Percentiles rank a stretch among this genome's conserved stretches.
These are phyloP conservation scores for Aurelia sp. DNA, from an alignment of 30 jellyfish, hydroid and myxozoan species.

Conservation along the genomic window DNA sequence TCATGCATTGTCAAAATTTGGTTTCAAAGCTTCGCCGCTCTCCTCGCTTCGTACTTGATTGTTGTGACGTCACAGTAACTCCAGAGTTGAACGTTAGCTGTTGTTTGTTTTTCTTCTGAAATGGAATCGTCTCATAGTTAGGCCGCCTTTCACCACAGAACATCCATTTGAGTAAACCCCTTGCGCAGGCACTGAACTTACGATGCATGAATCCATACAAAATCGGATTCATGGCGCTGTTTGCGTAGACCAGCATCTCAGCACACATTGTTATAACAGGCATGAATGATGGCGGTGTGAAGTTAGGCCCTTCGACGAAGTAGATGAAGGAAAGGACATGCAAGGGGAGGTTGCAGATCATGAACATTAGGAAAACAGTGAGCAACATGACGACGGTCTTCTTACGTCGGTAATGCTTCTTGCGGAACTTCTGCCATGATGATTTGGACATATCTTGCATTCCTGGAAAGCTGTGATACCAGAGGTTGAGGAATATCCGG, in stretches of 20 bases:
- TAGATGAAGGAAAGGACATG: slow-evolving; percentile 69
- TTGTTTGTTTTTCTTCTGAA: slow-evolving; percentile 11
- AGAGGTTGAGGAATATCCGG: slow-evolving; percentile 59
- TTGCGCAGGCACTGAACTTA: slow-evolving; percentile 68
- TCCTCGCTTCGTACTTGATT: no score
- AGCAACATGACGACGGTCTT: slow-evolving; percentile 70
- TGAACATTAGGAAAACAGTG: slow-evolving; percentile 64
- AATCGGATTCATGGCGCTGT: slow-evolving; percentile 82
- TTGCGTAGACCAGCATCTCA: slow-evolving; percentile 73
- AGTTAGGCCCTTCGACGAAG: slow-evolving; percentile 62
- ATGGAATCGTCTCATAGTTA: slow-evolving; percentile 26
- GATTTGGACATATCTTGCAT: slow-evolving; percentile 59
- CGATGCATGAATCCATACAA: slow-evolving; percentile 75
- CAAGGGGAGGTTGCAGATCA: slow-evolving; percentile 81
- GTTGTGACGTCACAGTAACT: not conserved
- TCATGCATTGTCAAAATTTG: no score
- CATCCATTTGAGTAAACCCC: slow-evolving; percentile 40
- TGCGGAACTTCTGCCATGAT: slow-evolving; percentile 40
- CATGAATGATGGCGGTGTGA: slow-evolving; percentile 88
- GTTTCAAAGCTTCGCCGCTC: no score
- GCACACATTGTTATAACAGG: slow-evolving; percentile 64
- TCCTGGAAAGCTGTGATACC: slow-evolving; percentile 88
- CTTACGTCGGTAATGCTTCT: slow-evolving; percentile 73
- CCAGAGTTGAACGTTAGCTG: slow-evolving; percentile 32
- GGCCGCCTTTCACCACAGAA: slow-evolving; percentile 48